Percentiles rank a stretch among this genome's conserved stretches.
phyloP scores from a whole-genome alignment of 2,888 invertebrate species.

The Oligia latruncula region DNA sequence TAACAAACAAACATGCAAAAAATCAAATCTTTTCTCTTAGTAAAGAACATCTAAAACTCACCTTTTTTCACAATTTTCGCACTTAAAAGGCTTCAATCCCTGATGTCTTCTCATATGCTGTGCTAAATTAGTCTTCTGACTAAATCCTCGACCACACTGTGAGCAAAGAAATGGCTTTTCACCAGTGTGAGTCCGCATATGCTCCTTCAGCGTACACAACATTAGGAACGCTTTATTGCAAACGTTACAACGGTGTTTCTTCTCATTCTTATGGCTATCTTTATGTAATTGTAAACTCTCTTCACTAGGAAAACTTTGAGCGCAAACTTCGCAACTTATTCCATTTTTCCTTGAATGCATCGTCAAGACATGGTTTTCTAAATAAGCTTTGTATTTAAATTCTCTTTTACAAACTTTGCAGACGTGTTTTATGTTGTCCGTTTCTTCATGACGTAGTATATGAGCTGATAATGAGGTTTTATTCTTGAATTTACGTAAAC shows the following conservation, averaged over 20 bases:
- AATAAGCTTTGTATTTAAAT: slow-evolving; percentile 89
- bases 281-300: slow-evolving; percentile 85
- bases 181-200: slow-evolving; percentile 90
- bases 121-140: slow-evolving; percentile 90
- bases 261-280: slow-evolving; percentile 83
- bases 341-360: slow-evolving; percentile 86
- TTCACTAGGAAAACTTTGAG: slow-evolving; percentile 80
- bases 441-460: slow-evolving; percentile 78
- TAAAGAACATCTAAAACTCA: background rate
- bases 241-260: slow-evolving; percentile 87
- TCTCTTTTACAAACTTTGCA: slow-evolving; percentile 86
- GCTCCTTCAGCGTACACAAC: slow-evolving; percentile 90
- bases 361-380: slow-evolving; percentile 88
- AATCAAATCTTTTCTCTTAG: too few relatives aligned
- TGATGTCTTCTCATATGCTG: slow-evolving; percentile 91
- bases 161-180: slow-evolving; percentile 91
- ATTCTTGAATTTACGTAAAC: slow-evolving; percentile 80
- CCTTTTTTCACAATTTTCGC: slow-evolving; percentile 82
- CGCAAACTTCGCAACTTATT: slow-evolving; percentile 86
- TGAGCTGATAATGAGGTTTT: slow-evolving; percentile 78
- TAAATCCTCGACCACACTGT: slow-evolving; percentile 90
- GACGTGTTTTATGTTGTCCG: slow-evolving; percentile 72
- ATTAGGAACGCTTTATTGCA: slow-evolving; percentile 87
- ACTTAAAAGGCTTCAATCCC: slow-evolving; percentile 85
- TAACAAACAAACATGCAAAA: background rate